A percentile compares a stretch with the other conserved stretches of the same genome.
phyloP scores from a whole-genome alignment of 2,113 vertebrate species.

The Silurus meridionalis region DNA sequence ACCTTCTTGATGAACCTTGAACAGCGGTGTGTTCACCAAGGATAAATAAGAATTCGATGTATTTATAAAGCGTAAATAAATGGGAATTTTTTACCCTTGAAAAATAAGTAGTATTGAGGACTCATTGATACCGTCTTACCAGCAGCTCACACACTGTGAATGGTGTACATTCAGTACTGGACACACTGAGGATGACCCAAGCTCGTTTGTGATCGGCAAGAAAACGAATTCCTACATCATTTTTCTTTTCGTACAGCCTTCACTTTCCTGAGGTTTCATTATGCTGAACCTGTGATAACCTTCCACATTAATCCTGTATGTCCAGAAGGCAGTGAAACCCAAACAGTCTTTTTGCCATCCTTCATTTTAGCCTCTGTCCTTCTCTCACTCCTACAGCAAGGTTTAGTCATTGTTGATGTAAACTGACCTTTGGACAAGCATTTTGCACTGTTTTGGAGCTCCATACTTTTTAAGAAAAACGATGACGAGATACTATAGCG shows the following conservation, averaged over 20 bases:
- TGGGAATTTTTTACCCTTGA: background rate
- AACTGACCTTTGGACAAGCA: background rate
- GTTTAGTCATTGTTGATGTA: background rate
- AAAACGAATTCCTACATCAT: background rate
- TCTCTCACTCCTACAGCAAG: background rate
- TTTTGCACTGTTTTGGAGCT: background rate
- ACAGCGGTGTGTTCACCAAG: background rate
- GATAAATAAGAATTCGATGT: background rate
- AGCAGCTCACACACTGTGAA: background rate
- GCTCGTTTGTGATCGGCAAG: background rate
- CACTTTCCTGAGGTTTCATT: slow-evolving; percentile 7
- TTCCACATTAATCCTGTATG: slow-evolving; percentile 39
- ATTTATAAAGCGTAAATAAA: background rate
- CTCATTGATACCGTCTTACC: no score
- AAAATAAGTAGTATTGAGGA: background rate
- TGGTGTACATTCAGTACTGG: background rate
- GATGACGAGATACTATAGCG: slow-evolving; percentile 10
- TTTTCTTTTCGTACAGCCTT: background rate
- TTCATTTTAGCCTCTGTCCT: background rate
- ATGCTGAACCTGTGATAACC: slow-evolving; percentile 52
- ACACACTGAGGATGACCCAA: background rate
- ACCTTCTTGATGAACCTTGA: slow-evolving; percentile 2
- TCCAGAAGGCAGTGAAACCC: slow-evolving; percentile 10
- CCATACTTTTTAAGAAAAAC: background rate
- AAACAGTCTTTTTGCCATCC: slow-evolving; percentile 10